Conservation (phyloP, 2,888 invertebrate genomes). For the Oconnorella tubifera region DNA sequence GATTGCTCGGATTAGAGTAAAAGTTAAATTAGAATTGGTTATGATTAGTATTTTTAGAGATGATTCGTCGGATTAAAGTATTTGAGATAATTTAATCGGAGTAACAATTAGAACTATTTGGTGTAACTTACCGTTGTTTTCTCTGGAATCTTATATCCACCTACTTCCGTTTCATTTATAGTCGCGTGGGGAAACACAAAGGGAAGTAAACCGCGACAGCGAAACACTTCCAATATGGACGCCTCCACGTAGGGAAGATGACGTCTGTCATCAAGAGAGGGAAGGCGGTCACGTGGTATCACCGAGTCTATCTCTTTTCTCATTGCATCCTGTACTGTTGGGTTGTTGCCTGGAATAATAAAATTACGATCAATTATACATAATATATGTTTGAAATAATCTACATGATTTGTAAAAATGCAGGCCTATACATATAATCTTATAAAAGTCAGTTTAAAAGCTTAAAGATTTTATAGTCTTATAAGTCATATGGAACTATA, state of each 20-base stretch:
- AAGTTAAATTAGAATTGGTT: no score
- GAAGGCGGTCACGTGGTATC: neutral
- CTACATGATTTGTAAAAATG: no score
- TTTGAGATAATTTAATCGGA: no score
- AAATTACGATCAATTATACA: neutral
- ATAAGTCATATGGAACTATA: no score
- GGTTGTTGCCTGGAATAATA: neutral
- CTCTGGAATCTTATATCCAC: constrained; percentile 3
- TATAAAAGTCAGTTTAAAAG: no score
- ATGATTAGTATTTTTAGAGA: no score
- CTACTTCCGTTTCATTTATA: constrained; percentile 7
- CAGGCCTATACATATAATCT: no score
- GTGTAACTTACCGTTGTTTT: neutral
- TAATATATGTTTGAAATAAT: no score
- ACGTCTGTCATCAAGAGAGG: constrained; percentile 6
- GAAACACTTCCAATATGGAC: constrained; percentile 3
- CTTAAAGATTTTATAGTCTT: no score
- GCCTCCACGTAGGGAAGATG: constrained; percentile 13
- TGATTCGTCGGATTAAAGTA: no score
- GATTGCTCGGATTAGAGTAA: no score
- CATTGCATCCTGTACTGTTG: neutral
- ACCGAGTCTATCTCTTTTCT: constrained; percentile 11
- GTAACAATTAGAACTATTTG: neutral
- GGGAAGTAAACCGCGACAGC: constrained; percentile 12
- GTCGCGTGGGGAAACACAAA: constrained; percentile 11